These are phyloP conservation scores for Globia sparganii DNA, from an alignment of 2,888 invertebrate species.

Conservation along the genomic window DNA sequence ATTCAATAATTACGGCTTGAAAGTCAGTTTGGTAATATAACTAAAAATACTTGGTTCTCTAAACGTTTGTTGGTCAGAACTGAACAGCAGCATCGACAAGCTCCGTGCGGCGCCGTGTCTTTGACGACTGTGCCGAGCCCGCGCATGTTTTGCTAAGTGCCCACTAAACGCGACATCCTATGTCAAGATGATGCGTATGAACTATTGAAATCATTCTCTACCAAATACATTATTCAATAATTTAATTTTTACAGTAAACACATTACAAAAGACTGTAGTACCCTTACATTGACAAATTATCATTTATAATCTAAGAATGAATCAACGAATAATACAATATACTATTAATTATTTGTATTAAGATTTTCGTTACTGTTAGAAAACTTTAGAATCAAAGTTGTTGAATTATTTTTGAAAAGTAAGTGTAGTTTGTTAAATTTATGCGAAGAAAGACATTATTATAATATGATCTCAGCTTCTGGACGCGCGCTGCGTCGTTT, in stretches of 20 bases:
- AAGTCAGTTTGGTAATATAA: slow-evolving; percentile 76
- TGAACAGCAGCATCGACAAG: slow-evolving; percentile 65
- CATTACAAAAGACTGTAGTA: slow-evolving; percentile 84
- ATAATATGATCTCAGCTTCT: slow-evolving; percentile 48
- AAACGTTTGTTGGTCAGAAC: slow-evolving; percentile 78
- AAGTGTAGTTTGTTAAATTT: slow-evolving; percentile 37
- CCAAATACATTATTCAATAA: slow-evolving; percentile 79
- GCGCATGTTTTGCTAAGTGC: slow-evolving; percentile 38
- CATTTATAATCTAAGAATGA: slow-evolving; percentile 68
- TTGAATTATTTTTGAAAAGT: slow-evolving; percentile 34
- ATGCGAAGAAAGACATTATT: slow-evolving; percentile 36
- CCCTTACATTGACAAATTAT: slow-evolving; percentile 80
- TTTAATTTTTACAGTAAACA: slow-evolving; percentile 82
- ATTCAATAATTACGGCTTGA: slow-evolving; percentile 77
- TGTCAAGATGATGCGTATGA: slow-evolving; percentile 60
- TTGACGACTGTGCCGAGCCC: slow-evolving; percentile 41
- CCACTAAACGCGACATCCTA: slow-evolving; percentile 48
- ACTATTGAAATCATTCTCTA: slow-evolving; percentile 80
- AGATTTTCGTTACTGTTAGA: slow-evolving; percentile 27
- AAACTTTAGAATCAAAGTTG: slow-evolving; percentile 26
- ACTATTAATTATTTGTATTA: slow-evolving; percentile 43
- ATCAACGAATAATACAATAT: slow-evolving; percentile 67
- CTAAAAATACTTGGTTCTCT: slow-evolving; percentile 81
- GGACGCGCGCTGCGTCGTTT: slow-evolving; percentile 61
- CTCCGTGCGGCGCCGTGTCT: slow-evolving; percentile 34